Evolutionary conservation across 2,888 invertebrate species (phyloP).

Genomic region (Lutraria lutraria): DNA sequence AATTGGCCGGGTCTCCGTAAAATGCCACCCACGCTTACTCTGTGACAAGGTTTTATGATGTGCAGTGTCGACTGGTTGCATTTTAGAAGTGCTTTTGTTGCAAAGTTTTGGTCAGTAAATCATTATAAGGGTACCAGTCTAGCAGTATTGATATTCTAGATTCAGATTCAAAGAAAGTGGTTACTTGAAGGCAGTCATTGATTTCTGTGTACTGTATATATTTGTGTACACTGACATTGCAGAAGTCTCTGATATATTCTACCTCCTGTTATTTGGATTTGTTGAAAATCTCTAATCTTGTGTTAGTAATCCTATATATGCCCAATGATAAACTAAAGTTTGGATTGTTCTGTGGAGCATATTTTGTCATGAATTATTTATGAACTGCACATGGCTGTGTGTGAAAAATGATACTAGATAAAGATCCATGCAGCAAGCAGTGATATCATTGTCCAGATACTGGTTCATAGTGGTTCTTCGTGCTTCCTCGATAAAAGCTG

Average conservation of each 20-base stretch:
- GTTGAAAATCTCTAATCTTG: not conserved
- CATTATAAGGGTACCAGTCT: not conserved
- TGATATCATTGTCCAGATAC: not conserved
- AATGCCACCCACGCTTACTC: slow-evolving; percentile 39
- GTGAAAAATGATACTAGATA: not conserved
- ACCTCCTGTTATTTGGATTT: not conserved
- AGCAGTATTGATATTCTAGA: slow-evolving; percentile 14
- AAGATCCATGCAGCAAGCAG: not conserved
- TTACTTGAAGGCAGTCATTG: not conserved
- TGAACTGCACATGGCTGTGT: slow-evolving; percentile 4
- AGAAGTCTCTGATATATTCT: not conserved
- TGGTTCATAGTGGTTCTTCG: not conserved
- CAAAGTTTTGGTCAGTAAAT: slow-evolving; percentile 8
- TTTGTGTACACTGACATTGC: slow-evolving; percentile 9
- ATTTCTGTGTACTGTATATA: slow-evolving; percentile 12
- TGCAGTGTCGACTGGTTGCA: slow-evolving; percentile 80
- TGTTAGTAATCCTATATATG: not conserved
- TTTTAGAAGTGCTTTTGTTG: slow-evolving; percentile 77
- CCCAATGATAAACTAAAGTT: not conserved
- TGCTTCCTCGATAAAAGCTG: not conserved
- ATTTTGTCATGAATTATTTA: slow-evolving; percentile 14
- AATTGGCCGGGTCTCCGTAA: slow-evolving; percentile 27
- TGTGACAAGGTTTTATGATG: slow-evolving; percentile 26
- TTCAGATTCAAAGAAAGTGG: slow-evolving; percentile 12
- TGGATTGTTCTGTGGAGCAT: not conserved